Evolutionary conservation across 2,888 invertebrate species (phyloP).

Genomic region (Chouioia cunea): DNA sequence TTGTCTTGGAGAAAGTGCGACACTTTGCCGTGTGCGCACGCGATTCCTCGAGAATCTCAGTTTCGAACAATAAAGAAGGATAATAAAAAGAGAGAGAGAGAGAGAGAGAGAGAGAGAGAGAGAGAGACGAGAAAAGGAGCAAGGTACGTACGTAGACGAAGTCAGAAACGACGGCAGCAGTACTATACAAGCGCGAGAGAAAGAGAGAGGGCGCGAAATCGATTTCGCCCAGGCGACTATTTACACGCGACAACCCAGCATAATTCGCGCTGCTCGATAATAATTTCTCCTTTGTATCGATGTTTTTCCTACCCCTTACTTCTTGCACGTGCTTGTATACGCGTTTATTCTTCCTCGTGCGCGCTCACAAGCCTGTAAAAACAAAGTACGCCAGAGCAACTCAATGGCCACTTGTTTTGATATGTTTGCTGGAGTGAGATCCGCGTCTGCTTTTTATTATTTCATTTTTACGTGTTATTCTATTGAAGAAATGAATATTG

Average conservation of each 20-base stretch:
- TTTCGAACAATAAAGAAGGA: constrained; percentile 23
- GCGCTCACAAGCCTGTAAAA: no score
- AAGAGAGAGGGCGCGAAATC: constrained; percentile 14
- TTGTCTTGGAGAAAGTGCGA: background rate
- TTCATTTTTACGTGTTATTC: no score
- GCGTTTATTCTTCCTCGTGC: no score
- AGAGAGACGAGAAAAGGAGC: background rate
- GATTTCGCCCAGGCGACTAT: constrained; percentile 22
- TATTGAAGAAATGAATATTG: no score
- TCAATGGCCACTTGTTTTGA: no score
- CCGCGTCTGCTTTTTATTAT: no score
- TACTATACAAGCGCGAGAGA: background rate
- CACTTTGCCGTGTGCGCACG: constrained; percentile 16
- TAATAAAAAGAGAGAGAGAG: background rate
- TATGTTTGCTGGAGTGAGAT: no score
- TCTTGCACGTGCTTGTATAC: no score
- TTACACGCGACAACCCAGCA: constrained; percentile 29
- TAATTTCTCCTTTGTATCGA: constrained; percentile 18
- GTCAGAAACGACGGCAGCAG: no score
- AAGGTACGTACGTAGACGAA: background rate
- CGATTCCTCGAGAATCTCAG: constrained; percentile 28
- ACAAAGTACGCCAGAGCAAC: no score
- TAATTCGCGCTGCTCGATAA: constrained; percentile 22
- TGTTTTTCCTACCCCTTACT: no score
- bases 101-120: constrained; percentile 14